phyloP scores from a whole-genome alignment of 2,797 vertebrate genomes.

The Oreochromis grahami region DNA sequence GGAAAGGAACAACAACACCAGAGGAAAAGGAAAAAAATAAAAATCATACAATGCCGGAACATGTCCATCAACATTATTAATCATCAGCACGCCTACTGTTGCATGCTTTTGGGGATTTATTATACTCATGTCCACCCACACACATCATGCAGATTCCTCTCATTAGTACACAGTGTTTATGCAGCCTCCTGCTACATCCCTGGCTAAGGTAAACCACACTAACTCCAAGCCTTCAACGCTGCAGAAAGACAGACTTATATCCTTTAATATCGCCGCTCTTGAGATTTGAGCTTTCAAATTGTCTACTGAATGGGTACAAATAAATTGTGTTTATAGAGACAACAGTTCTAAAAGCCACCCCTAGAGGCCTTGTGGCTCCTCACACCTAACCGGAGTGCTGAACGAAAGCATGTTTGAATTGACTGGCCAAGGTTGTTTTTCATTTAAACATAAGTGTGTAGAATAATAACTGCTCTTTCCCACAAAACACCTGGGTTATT shows the following conservation, averaged over 20 bases:
- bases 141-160: constrained; percentile 37
- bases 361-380: neutral
- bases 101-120: constrained; percentile 46
- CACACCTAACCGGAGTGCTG: neutral
- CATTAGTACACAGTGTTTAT: constrained; percentile 44
- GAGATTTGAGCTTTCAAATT: constrained; percentile 13
- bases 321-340: constrained; percentile 1
- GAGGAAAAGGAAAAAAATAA: neutral
- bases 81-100: constrained; percentile 47
- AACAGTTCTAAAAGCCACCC: neutral
- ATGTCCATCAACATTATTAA: constrained; percentile 57
- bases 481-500: neutral
- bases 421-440: neutral
- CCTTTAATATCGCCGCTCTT: neutral
- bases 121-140: constrained; percentile 52
- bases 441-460: neutral
- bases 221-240: neutral
- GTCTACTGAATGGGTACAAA: neutral
- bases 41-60: constrained; percentile 16
- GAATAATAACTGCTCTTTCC: neutral
- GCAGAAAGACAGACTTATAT: neutral
- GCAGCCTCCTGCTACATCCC: constrained; percentile 23
- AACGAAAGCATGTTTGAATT: neutral
- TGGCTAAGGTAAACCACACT: constrained; percentile 18
- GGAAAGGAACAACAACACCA: constrained; percentile 3